Conservation (phyloP, 2,888 invertebrate genomes). For the Marronus borbonicus region DNA sequence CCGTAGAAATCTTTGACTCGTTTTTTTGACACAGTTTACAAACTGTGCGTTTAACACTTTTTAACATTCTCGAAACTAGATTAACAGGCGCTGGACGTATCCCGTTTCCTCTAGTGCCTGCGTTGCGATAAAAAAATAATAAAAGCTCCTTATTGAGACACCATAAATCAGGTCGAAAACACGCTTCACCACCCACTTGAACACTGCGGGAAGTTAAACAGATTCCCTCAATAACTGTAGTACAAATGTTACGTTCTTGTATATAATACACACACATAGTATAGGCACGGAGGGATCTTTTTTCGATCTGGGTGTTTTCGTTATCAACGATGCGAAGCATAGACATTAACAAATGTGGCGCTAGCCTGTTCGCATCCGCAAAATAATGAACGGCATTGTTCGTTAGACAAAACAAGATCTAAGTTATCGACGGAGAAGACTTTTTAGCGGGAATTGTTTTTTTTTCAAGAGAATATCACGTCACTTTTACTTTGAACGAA, state of each 20-base stretch:
- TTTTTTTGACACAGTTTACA: not conserved
- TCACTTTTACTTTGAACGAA: constrained; percentile 16
- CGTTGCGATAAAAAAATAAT: constrained; percentile 7
- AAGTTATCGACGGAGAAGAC: constrained; percentile 29
- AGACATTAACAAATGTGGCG: constrained; percentile 34
- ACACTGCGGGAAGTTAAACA: constrained; percentile 19
- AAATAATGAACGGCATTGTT: constrained; percentile 36
- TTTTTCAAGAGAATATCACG: constrained; percentile 15
- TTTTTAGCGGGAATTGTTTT: constrained; percentile 17
- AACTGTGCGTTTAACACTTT: not conserved
- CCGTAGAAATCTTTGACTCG: not conserved
- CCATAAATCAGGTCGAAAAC: not conserved
- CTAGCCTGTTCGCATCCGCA: constrained; percentile 38
- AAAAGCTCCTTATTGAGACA: constrained; percentile 4
- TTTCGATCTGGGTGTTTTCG: constrained; percentile 26
- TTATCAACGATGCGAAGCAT: constrained; percentile 32
- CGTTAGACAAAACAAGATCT: constrained; percentile 38
- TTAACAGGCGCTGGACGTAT: not conserved
- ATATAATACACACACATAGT: not conserved
- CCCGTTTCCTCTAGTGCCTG: not conserved
- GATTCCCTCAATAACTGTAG: not conserved
- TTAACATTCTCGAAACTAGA: constrained; percentile 15
- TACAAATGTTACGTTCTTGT: constrained; percentile 22
- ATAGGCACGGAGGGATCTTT: not conserved
- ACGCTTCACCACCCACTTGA: constrained; percentile 34